These are phyloP conservation scores for Actinostola sp. DNA, from an alignment of 92 coral and sea anemone genomes.

Conservation along the genomic window DNA sequence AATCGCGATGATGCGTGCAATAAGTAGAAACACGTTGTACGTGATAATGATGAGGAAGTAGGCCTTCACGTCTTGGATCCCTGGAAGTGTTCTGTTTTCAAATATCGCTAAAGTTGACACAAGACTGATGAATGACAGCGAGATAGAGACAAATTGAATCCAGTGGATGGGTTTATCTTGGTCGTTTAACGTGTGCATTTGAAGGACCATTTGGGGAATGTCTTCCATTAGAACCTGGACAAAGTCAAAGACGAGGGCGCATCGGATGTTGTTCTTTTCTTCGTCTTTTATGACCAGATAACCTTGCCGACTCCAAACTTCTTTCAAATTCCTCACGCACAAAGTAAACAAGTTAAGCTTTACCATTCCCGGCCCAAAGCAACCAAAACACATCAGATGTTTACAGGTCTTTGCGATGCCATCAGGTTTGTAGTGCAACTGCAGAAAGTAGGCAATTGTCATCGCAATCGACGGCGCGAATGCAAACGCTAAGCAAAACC, in stretches of 20 bases:
- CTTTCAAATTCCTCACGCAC: constrained; percentile 60
- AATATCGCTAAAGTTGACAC: constrained; percentile 53
- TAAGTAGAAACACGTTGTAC: constrained; percentile 58
- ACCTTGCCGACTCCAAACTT: constrained; percentile 58
- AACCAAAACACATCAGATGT: constrained; percentile 38
- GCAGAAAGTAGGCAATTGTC: constrained; percentile 50
- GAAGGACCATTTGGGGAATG: constrained; percentile 69
- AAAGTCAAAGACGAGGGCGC: constrained; percentile 44
- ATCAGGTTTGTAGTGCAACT: constrained; percentile 21
- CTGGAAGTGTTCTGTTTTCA: constrained; percentile 54
- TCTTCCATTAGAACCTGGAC: constrained; percentile 67
- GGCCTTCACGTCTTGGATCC: constrained; percentile 19
- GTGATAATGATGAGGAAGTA: constrained; percentile 33
- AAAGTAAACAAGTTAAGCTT: constrained; percentile 56
- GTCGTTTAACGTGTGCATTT: constrained; percentile 44
- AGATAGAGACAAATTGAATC: constrained; percentile 51
- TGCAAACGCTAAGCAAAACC: constrained; percentile 66
- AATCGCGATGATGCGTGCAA: constrained; percentile 66
- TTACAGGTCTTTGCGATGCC: neutral
- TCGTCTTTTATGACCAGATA: constrained; percentile 45
- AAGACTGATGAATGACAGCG: constrained; percentile 49
- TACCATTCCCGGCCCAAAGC: constrained; percentile 63
- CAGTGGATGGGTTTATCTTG: constrained; percentile 48
- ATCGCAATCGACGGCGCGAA: constrained; percentile 55
- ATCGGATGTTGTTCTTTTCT: constrained; percentile 35